Percentiles rank a stretch among this genome's conserved stretches.
Conservation (phyloP, 2,888 invertebrate species). For the Arrhopalites spinosus region DNA sequence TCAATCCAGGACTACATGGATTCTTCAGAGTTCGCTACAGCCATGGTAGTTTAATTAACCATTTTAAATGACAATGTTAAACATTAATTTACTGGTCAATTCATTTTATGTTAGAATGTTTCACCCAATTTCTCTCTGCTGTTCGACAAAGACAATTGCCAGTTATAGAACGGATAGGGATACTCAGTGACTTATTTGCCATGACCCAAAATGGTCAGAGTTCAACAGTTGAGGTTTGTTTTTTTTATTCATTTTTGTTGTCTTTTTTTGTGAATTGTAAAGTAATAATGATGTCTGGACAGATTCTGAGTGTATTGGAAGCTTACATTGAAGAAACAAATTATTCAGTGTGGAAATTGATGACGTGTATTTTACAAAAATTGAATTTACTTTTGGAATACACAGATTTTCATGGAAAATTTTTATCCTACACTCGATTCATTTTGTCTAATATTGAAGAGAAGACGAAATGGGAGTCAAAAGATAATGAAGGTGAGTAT, state of each 20-base stretch:
- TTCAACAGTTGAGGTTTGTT: conserved; percentile 68
- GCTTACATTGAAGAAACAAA: conserved; percentile 85
- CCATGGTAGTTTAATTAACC: no score
- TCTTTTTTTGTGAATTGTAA: neutral
- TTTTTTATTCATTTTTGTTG: neutral
- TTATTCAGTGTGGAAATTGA: conserved; percentile 91
- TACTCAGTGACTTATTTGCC: conserved; percentile 91
- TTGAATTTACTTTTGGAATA: conserved; percentile 73
- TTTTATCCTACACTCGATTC: conserved; percentile 44
- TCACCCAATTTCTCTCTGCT: conserved; percentile 77
- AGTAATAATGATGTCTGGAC: neutral
- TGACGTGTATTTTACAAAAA: conserved; percentile 77
- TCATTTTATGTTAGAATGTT: no score
- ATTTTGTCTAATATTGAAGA: conserved; percentile 42
- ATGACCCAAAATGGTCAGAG: conserved; percentile 85
- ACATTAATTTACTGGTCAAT: no score
- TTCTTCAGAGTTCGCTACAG: conserved; percentile 89
- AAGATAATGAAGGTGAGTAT: conserved; percentile 42
- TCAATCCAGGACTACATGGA: conserved; percentile 86
- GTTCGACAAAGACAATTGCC: conserved; percentile 78
- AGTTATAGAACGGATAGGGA: conserved; percentile 80
- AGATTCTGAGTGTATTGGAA: conserved; percentile 73
- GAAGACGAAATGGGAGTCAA: conserved; percentile 42
- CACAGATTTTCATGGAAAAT: conserved; percentile 31
- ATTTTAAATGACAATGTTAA: no score